A percentile compares a stretch with the other conserved stretches of the same genome.
These are phyloP conservation scores for Chelonia mydas DNA, from an alignment of 2,797 vertebrate species.

Conservation along the genomic window DNA sequence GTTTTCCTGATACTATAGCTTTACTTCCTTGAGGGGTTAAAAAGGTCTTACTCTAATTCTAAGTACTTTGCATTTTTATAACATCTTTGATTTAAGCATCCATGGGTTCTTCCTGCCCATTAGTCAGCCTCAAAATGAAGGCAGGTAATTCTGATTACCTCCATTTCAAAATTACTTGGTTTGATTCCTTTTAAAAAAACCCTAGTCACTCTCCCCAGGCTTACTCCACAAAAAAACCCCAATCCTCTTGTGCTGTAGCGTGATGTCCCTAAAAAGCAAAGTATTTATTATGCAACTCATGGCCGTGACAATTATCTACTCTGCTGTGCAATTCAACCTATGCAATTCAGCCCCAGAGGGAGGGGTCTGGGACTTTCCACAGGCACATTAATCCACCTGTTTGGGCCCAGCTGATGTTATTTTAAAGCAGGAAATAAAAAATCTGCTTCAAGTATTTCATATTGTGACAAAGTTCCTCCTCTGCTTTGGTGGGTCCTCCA, in stretches of 20 bases:
- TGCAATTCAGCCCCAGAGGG: too few species aligned
- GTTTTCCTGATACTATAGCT: neutral
- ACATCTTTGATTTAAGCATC: neutral
- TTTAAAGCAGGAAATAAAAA: too few species aligned
- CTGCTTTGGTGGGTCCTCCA: too few species aligned
- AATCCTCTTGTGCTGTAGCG: too few species aligned
- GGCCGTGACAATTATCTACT: too few species aligned
- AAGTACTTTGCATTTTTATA: neutral
- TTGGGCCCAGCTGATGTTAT: too few species aligned
- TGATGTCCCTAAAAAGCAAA: neutral
- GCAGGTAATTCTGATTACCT: neutral
- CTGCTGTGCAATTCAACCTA: too few species aligned
- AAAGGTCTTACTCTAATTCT: neutral
- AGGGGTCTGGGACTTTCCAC: too few species aligned
- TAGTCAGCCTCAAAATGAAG: neutral
- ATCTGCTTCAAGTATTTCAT: too few species aligned
- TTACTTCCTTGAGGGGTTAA: neutral
- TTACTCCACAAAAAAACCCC: neutral
- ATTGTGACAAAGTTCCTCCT: too few species aligned
- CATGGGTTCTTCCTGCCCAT: neutral
- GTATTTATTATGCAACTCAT: too few species aligned
- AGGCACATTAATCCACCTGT: too few species aligned
- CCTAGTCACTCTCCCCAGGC: neutral
- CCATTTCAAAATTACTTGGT: neutral
- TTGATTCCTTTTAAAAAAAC: neutral